Conservation (phyloP, 1,140 invertebrate genomes). For the Drosophila trapezifrons region DNA sequence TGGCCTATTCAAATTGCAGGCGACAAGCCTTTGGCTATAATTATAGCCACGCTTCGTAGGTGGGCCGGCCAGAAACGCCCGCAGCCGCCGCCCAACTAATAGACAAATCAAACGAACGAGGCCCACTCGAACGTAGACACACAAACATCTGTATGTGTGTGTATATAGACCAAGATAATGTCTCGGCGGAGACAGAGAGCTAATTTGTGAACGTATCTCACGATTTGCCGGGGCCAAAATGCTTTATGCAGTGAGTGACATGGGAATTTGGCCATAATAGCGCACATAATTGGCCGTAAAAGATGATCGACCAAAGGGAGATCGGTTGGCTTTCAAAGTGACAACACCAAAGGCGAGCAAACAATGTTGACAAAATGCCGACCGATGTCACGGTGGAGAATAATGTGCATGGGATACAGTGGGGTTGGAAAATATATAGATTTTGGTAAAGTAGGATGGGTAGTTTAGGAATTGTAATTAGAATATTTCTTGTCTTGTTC, state of each 20-base stretch:
- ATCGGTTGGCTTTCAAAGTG: slow-evolving; percentile 57
- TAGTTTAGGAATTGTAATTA: neutral
- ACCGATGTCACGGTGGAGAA: slow-evolving; percentile 45
- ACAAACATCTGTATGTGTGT: slow-evolving; percentile 8
- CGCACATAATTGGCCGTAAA: slow-evolving; percentile 74
- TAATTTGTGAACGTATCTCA: slow-evolving; percentile 83
- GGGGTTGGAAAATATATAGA: slow-evolving; percentile 2
- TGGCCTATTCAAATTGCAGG: slow-evolving; percentile 61
- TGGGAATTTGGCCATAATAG: slow-evolving; percentile 81
- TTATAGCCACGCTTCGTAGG: slow-evolving; percentile 73
- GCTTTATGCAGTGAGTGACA: slow-evolving; percentile 78
- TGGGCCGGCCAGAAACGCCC: slow-evolving; percentile 47
- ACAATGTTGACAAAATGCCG: slow-evolving; percentile 70
- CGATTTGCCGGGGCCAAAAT: slow-evolving; percentile 44
- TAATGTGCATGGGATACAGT: slow-evolving; percentile 18
- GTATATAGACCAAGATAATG: slow-evolving; percentile 39
- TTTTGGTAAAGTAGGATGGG: neutral
- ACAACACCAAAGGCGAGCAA: slow-evolving; percentile 58
- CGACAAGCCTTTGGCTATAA: slow-evolving; percentile 79
- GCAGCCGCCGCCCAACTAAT: slow-evolving; percentile 38
- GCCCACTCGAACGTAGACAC: slow-evolving; percentile 1
- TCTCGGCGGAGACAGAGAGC: slow-evolving; percentile 54
- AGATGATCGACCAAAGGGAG: slow-evolving; percentile 49
- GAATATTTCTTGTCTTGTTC: neutral
- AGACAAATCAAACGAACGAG: slow-evolving; percentile 69